Conservation (phyloP, 1,140 invertebrate species). For the Tetranychus urticae region DNA sequence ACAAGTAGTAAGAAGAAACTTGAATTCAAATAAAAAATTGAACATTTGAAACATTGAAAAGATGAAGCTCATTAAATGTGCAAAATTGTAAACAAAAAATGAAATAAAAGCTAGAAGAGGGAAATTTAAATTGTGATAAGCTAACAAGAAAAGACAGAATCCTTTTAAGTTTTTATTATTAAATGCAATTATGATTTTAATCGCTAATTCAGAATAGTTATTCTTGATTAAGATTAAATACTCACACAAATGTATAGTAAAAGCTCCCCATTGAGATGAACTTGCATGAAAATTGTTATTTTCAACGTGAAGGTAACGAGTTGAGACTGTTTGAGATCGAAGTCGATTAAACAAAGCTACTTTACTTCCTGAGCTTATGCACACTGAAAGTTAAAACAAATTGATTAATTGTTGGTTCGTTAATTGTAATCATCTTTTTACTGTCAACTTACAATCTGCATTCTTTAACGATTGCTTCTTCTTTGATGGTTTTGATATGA, state of each 20-base stretch:
- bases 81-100: too few relatives aligned
- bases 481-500: conserved; percentile 98
- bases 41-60: too few relatives aligned
- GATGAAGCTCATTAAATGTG: too few relatives aligned
- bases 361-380: conserved; percentile 96
- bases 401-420: not conserved
- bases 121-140: too few relatives aligned
- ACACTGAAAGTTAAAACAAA: conserved; percentile 31
- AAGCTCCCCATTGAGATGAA: conserved; percentile 97
- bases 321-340: conserved; percentile 93
- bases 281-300: conserved; percentile 97
- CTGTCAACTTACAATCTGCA: conserved; percentile 47
- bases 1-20: too few relatives aligned
- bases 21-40: too few relatives aligned
- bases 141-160: too few relatives aligned
- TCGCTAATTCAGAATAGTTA: too few relatives aligned
- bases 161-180: too few relatives aligned
- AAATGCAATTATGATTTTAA: too few relatives aligned
- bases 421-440: not conserved
- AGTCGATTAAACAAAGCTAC: conserved; percentile 96
- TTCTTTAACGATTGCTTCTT: conserved; percentile 99
- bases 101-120: too few relatives aligned
- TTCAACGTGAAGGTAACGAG: conserved; percentile 95
- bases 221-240: conserved; percentile 2
- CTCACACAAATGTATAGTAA: conserved; percentile 79